Percentiles rank a stretch among this genome's conserved stretches.
Conservation (phyloP, 2,113 vertebrate species). For the Aldabrachelys gigantea region DNA sequence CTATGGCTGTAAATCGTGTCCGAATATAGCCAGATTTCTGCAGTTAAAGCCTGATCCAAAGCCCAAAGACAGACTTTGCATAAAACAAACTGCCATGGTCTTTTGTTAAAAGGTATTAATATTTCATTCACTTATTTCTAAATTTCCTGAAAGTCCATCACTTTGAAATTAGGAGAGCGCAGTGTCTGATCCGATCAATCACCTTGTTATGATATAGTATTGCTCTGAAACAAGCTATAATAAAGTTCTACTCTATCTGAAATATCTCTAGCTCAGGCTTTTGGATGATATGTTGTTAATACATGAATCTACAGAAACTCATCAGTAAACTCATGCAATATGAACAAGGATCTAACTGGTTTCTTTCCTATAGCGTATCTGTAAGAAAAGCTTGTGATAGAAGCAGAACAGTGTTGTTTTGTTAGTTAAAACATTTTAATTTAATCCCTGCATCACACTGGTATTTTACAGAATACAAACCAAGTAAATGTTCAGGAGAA, state of each 20-base stretch:
- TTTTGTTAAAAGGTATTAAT: neutral
- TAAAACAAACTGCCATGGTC: neutral
- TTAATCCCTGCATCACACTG: neutral
- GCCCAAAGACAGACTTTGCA: neutral
- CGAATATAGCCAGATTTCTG: neutral
- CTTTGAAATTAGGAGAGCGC: neutral
- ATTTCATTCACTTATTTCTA: slow-evolving; percentile 24
- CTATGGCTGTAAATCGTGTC: neutral
- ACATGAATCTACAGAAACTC: neutral
- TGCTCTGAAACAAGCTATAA: neutral
- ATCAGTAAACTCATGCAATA: neutral
- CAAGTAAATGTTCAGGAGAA: neutral
- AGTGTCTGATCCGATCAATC: neutral
- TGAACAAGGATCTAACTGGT: neutral
- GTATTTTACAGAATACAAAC: neutral
- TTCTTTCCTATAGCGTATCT: neutral
- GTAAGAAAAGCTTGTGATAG: neutral
- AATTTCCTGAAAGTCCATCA: neutral
- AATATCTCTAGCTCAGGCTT: neutral
- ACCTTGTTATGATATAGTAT: neutral
- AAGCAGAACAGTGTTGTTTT: neutral
- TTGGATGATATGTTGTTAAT: neutral
- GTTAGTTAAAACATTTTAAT: neutral
- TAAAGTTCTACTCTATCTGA: neutral
- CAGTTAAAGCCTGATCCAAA: neutral